These are phyloP conservation scores for Lepus oiostolus DNA, from an alignment of 2,797 vertebrate species.

Conservation along the genomic window DNA sequence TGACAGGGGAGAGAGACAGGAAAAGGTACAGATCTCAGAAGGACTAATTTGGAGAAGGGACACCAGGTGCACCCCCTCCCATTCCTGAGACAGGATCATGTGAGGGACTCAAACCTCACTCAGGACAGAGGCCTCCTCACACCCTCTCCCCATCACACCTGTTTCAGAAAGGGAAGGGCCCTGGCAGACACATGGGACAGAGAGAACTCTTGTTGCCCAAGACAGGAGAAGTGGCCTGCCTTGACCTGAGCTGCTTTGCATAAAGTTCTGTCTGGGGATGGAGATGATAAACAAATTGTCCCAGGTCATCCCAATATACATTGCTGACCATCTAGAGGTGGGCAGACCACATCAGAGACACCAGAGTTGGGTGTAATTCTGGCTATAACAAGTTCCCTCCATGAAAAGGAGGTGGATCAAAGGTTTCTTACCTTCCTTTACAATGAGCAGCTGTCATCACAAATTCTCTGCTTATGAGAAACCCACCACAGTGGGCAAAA, in stretches of 20 bases:
- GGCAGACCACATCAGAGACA: neutral
- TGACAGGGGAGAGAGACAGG: neutral
- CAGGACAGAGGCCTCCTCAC: neutral
- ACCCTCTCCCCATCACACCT: too few relatives aligned
- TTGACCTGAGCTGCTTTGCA: neutral
- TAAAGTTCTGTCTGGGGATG: neutral
- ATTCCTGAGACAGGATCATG: neutral
- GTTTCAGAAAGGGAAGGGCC: neutral
- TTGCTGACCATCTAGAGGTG: neutral
- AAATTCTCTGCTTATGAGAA: slow-evolving; percentile 72
- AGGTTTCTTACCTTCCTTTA: slow-evolving; percentile 50
- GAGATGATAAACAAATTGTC: neutral
- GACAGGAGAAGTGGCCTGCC: neutral
- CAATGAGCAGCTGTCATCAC: slow-evolving; percentile 77
- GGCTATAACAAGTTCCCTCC: neutral
- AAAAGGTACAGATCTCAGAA: neutral
- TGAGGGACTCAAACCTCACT: neutral
- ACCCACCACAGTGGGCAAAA: neutral
- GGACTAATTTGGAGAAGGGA: neutral
- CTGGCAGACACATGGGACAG: neutral
- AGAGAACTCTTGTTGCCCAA: neutral
- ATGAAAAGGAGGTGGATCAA: neutral
- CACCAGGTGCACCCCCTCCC: neutral
- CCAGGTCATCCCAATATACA: neutral
- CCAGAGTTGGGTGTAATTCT: neutral